These are phyloP conservation scores for Cyprinodon diabolis DNA, from an alignment of 2,797 vertebrate species.

Conservation along the genomic window DNA sequence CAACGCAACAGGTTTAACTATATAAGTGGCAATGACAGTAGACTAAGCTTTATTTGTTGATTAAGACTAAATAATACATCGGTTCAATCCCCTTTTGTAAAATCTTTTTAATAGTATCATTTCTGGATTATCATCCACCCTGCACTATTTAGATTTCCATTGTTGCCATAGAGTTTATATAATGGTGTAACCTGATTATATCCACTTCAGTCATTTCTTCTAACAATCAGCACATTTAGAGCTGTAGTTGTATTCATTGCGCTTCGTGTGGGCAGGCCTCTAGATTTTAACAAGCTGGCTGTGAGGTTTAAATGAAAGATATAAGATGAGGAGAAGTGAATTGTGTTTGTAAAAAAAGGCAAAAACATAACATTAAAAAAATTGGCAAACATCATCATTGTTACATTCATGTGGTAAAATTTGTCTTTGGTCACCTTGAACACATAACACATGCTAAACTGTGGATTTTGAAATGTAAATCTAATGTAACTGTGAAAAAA, in stretches of 20 bases:
- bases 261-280: background rate
- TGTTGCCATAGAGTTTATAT: background rate
- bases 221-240: background rate
- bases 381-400: background rate
- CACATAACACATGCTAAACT: background rate
- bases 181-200: background rate
- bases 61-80: background rate
- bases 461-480: background rate
- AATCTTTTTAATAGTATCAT: background rate
- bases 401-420: background rate
- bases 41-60: background rate
- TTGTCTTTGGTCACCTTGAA: background rate
- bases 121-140: background rate
- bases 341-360: background rate
- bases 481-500: background rate
- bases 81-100: background rate
- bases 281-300: background rate
- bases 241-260: background rate
- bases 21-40: background rate
- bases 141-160: background rate
- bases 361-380: background rate
- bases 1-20: conserved; percentile 12
- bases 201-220: background rate
- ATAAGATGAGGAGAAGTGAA: background rate
- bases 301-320: background rate